Evolutionary conservation across 1,140 invertebrate species (phyloP).

Genomic region (Eurosta solidaginis): DNA sequence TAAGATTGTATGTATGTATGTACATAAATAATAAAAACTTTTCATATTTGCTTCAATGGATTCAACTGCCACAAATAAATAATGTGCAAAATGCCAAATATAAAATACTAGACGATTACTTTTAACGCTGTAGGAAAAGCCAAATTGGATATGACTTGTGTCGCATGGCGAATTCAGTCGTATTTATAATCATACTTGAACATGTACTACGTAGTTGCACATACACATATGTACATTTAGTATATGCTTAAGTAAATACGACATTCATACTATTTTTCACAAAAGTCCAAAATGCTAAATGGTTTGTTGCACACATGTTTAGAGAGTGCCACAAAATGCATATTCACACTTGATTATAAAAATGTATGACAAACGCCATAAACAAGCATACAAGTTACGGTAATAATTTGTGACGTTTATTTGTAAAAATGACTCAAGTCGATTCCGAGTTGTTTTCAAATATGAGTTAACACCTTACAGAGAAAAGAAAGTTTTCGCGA

Average conservation of each 20-base stretch:
- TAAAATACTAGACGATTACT: conserved; percentile 26
- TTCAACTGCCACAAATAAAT: conserved; percentile 25
- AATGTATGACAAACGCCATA: neutral
- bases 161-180: conserved; percentile 1
- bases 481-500: too few species aligned
- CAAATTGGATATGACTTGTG: conserved; percentile 25
- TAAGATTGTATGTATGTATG: conserved; percentile 1
- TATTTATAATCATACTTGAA: too few species aligned
- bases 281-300: neutral
- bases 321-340: conserved; percentile 22
- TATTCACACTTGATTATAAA: conserved; percentile 2
- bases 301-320: conserved; percentile 9
- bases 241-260: neutral
- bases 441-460: too few species aligned
- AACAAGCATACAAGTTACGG: neutral
- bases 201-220: neutral
- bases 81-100: conserved; percentile 15
- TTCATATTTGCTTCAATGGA: too few species aligned
- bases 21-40: too few species aligned
- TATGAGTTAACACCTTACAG: too few species aligned
- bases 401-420: too few species aligned
- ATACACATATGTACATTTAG: neutral
- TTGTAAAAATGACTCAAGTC: too few species aligned
- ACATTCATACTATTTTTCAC: neutral
- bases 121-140: conserved; percentile 11